Percentiles rank a stretch among this genome's conserved stretches.
phyloP scores from a whole-genome alignment of 37 sponge, comb jelly and placozoan species.

The Eunapius fragilis region DNA sequence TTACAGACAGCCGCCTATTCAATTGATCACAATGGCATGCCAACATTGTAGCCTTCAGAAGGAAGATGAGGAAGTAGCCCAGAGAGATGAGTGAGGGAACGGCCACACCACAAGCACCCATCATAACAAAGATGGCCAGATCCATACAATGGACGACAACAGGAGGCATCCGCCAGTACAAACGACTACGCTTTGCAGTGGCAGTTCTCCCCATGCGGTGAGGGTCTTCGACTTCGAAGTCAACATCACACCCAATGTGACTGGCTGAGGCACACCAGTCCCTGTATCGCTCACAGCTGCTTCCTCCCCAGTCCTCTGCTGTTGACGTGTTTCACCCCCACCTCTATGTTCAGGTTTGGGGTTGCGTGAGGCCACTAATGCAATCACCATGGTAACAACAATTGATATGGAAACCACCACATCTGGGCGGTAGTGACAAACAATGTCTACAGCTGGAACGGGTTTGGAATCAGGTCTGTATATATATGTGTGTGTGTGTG shows the following conservation, averaged over 20 bases:
- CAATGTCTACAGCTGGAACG: constrained; percentile 52
- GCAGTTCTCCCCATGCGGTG: too few species aligned
- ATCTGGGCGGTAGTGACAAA: constrained; percentile 67
- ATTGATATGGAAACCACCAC: constrained; percentile 52
- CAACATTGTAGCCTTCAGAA: constrained; percentile 49
- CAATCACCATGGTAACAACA: constrained; percentile 28
- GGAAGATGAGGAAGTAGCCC: constrained; percentile 54
- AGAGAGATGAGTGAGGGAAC: constrained; percentile 60
- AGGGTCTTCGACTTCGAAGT: too few species aligned
- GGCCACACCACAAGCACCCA: constrained; percentile 42
- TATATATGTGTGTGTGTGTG: too few species aligned
- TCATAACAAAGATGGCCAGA: constrained; percentile 25
- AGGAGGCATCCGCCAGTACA: too few species aligned
- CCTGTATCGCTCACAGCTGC: not conserved
- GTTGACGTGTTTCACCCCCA: not conserved
- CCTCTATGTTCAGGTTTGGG: not conserved
- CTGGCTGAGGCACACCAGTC: not conserved
- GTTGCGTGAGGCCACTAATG: not conserved
- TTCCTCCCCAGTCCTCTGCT: not conserved
- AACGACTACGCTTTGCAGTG: not conserved
- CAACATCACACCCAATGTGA: not conserved
- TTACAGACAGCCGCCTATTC: not conserved
- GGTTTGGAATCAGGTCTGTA: not conserved
- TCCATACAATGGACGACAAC: not conserved
- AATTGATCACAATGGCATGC: constrained; percentile 16